These are phyloP conservation scores for Craniophora ligustri DNA, from an alignment of 2,888 invertebrate species.

Conservation along the genomic window DNA sequence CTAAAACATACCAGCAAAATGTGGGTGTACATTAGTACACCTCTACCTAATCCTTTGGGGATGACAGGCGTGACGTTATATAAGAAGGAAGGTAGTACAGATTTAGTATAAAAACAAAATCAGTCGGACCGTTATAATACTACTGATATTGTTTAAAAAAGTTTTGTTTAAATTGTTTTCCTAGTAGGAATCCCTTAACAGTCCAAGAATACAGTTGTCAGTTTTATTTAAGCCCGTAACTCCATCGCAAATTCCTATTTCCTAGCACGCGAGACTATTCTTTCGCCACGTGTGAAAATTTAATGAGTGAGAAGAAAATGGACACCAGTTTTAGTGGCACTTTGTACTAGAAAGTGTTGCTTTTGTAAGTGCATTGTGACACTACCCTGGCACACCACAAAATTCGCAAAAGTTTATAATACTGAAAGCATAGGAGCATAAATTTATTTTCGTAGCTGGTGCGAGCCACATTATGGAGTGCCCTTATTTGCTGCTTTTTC, in stretches of 20 bases:
- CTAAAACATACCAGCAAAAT: too few species aligned
- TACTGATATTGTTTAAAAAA: too few species aligned
- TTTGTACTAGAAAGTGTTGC: conserved; percentile 14
- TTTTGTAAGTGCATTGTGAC: conserved; percentile 25
- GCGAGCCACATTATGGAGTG: too few species aligned
- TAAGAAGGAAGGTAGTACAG: too few species aligned
- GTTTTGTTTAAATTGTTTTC: too few species aligned
- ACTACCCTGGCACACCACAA: conserved; percentile 12
- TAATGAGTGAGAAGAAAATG: conserved; percentile 61
- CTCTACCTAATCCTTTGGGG: too few species aligned
- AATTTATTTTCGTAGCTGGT: too few species aligned
- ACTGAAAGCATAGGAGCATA: neutral
- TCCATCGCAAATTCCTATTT: conserved; percentile 48
- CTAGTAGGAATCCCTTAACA: neutral
- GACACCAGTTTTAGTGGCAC: conserved; percentile 48
- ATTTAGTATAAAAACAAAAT: neutral
- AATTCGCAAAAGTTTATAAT: neutral
- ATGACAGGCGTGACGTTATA: too few species aligned
- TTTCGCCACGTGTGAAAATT: conserved; percentile 65
- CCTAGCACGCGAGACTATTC: conserved; percentile 42
- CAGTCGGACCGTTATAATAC: too few species aligned
- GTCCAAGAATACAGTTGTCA: conserved; percentile 5
- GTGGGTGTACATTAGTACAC: too few species aligned
- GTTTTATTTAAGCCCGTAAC: conserved; percentile 62
- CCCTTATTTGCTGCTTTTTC: too few species aligned